Base-by-base conservation (phyloP, 2,888 invertebrate species). In the Gisinianus flammeolus region DNA sequence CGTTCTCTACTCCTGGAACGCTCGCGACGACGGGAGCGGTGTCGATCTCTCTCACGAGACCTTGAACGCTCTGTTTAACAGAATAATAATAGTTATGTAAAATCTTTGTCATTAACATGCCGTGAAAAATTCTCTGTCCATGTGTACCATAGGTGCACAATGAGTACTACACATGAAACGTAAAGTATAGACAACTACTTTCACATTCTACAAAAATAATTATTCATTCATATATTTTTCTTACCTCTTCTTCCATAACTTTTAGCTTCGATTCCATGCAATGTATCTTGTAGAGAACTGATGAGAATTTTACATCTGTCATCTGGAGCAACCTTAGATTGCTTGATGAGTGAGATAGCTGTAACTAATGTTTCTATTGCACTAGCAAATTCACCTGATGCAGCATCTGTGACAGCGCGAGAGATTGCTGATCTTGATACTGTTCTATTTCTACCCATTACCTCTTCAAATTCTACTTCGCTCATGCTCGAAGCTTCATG, bases 281-380 rank as follows among this genome's bases (percentile, higher is more conserved):
- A 89, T 0, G 98, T 98, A 87, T 99, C 98, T 88, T 97, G 96
- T 1, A 99, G 90, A 0, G 97, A 97, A 85, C 95, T 96, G 83
- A 99, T 97, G 77, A 99, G 89, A 85, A 98, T 98, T 89, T 98
- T 97, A 89, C 99, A 99, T 62, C 99, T 91, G 87, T 99, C 99
- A 88, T 99, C 98, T 85, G 93, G 92, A 0, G 96, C 94, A 67
- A 96, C 94, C 89, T 96, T 95, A 77, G 98, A 98, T 89, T 98
- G 98, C 87, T 98, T 98, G 85, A 99, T 99, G 78, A 99, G 90
- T 10, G 98, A 97, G 85, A 99, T 98, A 8, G 99, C 99, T 0
- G 99, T 99, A 79, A 98, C 97, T 82, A 99, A 90, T 2, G 99
- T 99, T 89, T 99, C 98, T 81, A 99, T 97, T 71, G 99, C 99